Conservation (phyloP, 2,888 invertebrate species). For the Sipha maydis region DNA sequence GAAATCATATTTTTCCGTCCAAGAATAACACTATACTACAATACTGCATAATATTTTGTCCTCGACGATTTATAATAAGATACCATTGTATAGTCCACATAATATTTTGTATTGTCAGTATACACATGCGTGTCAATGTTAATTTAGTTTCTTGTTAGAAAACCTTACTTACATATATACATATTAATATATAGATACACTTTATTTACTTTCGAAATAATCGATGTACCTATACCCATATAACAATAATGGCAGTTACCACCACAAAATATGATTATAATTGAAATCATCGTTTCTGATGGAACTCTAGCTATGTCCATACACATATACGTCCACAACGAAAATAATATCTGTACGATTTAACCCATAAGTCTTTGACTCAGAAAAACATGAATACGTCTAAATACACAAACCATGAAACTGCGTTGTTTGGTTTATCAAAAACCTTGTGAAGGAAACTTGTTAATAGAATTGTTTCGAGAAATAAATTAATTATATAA, state of each 20-base stretch:
- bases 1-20: conserved; percentile 10
- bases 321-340: background rate
- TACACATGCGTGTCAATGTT: conserved; percentile 18
- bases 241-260: background rate
- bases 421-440: background rate
- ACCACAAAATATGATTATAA: background rate
- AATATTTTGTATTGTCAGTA: background rate
- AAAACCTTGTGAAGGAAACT: background rate
- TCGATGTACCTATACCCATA: background rate
- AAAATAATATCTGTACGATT: background rate
- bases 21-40: conserved; percentile 4
- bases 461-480: background rate
- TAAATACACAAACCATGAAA: background rate
- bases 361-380: background rate
- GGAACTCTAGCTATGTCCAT: background rate
- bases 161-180: background rate
- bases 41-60: conserved; percentile 24
- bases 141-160: conserved; percentile 50
- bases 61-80: conserved; percentile 13
- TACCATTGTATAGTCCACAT: conserved; percentile 14
- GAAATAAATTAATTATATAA: background rate
- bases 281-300: background rate
- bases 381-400: background rate
- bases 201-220: background rate
- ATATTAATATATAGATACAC: background rate